phyloP scores from a whole-genome alignment of 2,888 invertebrate genomes.

The Drosophila seclusa region DNA sequence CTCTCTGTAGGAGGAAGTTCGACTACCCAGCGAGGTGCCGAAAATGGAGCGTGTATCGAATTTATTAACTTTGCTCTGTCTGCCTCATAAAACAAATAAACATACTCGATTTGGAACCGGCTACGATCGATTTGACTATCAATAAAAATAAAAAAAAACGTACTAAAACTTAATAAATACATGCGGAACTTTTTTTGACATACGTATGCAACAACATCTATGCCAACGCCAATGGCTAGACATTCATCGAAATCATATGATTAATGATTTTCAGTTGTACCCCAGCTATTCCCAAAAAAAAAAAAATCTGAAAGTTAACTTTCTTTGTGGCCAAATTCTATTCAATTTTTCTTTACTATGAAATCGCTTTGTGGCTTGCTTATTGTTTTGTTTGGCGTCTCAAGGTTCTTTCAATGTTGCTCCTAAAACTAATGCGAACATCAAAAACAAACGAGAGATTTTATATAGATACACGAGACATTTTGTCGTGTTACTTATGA shows the following conservation, averaged over 20 bases:
- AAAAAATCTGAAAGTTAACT: slow-evolving; percentile 15
- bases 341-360: slow-evolving; percentile 22
- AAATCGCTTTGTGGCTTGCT: slow-evolving; percentile 16
- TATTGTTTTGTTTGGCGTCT: slow-evolving; percentile 36
- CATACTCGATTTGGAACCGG: slow-evolving; percentile 32
- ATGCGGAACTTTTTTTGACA: slow-evolving; percentile 45
- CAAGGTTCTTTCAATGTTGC: slow-evolving; percentile 57
- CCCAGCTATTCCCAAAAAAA: background rate
- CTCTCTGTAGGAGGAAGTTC: slow-evolving; percentile 64
- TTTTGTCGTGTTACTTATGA: slow-evolving; percentile 15
- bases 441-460: slow-evolving; percentile 24
- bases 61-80: slow-evolving; percentile 58
- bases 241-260: slow-evolving; percentile 14
- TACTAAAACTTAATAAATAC: slow-evolving; percentile 35
- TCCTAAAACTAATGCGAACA: slow-evolving; percentile 26
- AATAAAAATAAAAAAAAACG: slow-evolving; percentile 20
- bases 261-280: slow-evolving; percentile 13
- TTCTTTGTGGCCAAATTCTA: slow-evolving; percentile 36
- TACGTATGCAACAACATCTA: slow-evolving; percentile 6
- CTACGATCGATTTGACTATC: slow-evolving; percentile 47
- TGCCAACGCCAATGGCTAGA: slow-evolving; percentile 1
- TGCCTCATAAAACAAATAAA: slow-evolving; percentile 55
- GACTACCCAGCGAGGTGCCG: slow-evolving; percentile 42
- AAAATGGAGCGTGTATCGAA: slow-evolving; percentile 73
- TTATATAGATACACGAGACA: slow-evolving; percentile 20